Conservation (phyloP, 2,888 invertebrate genomes). For the Seladonia tumulorum region DNA sequence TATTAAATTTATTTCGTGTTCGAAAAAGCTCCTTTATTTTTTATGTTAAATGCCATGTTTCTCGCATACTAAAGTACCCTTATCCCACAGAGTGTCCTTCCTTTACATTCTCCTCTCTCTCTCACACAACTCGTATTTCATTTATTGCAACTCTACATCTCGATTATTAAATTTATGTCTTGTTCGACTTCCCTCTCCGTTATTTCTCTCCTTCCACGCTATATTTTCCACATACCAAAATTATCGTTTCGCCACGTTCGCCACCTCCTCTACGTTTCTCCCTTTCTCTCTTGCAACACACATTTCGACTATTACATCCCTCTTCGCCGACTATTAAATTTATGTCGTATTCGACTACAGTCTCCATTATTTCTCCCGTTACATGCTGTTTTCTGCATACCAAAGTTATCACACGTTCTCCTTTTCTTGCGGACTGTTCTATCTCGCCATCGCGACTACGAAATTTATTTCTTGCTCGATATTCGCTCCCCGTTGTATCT, state of each 20-base stretch:
- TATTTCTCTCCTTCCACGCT: neutral
- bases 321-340: constrained; percentile 1
- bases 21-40: too few relatives aligned
- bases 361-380: neutral
- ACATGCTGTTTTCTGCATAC: neutral
- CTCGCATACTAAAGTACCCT: neutral
- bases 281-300: neutral
- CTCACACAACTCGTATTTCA: neutral
- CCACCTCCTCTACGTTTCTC: neutral
- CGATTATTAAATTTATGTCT: neutral
- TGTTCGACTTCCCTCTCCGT: neutral
- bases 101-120: neutral
- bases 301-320: neutral
- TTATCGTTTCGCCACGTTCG: neutral
- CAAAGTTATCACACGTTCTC: neutral
- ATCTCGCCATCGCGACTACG: neutral
- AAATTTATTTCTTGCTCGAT: neutral
- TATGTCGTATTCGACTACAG: neutral
- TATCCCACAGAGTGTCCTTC: neutral
- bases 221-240: neutral
- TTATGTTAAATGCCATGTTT: neutral
- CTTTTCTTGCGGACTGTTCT: neutral
- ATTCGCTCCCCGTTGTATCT: neutral
- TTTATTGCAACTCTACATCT: neutral
- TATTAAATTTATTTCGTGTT: too few relatives aligned